Percentiles rank a stretch among this genome's conserved stretches.
Conservation (phyloP, 2,888 invertebrate genomes). For the Gisinianus flammeolus region DNA sequence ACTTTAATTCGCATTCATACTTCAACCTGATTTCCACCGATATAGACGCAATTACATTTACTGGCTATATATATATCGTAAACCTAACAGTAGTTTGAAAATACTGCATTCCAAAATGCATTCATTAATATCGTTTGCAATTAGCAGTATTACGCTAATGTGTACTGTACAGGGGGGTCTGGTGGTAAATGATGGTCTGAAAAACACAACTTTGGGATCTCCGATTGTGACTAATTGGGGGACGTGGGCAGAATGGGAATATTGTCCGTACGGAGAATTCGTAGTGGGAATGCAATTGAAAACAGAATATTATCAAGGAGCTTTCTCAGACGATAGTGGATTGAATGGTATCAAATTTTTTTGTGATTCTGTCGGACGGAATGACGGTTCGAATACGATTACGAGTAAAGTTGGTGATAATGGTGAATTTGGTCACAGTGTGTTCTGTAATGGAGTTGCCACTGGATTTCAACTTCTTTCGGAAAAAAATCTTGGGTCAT, state of each 20-base stretch:
- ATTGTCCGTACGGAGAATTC: constrained; percentile 45
- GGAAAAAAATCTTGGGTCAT: constrained; percentile 42
- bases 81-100: too few species aligned
- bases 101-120: too few species aligned
- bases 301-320: constrained; percentile 46
- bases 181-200: not conserved
- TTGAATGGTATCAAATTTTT: constrained; percentile 53
- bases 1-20: too few species aligned
- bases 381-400: constrained; percentile 1
- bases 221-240: constrained; percentile 53
- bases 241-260: constrained; percentile 47
- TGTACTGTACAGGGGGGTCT: too few species aligned
- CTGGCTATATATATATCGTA: too few species aligned
- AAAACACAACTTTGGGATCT: constrained; percentile 15
- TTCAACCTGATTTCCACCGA: too few species aligned
- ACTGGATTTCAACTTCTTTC: constrained; percentile 55
- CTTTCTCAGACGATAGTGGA: constrained; percentile 48
- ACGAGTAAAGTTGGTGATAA: constrained; percentile 34
- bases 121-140: too few species aligned
- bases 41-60: too few species aligned
- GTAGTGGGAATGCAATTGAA: constrained; percentile 52
- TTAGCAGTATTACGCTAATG: too few species aligned
- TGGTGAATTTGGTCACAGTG: constrained; percentile 44
- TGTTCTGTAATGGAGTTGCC: constrained; percentile 46
- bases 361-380: constrained; percentile 43